These are phyloP conservation scores for Strigamia crassipes DNA, from an alignment of 2,888 invertebrate genomes.

Conservation along the genomic window DNA sequence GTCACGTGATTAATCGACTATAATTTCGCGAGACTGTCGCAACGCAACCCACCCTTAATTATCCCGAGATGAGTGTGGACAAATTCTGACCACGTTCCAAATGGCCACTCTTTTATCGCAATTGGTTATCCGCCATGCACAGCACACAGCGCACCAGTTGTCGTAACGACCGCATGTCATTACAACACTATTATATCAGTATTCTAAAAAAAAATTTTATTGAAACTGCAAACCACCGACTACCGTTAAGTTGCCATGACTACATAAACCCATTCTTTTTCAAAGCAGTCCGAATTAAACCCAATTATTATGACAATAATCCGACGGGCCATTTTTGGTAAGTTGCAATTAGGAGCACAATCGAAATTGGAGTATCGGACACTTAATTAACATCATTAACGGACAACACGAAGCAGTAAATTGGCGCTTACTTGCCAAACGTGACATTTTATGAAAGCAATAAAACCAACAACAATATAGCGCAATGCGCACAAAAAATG, in stretches of 20 bases:
- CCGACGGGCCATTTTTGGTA: conserved; percentile 24
- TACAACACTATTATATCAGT: not conserved
- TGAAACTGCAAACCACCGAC: not conserved
- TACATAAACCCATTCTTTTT: conserved; percentile 1
- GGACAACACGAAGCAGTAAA: not conserved
- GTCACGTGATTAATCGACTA: conserved; percentile 36
- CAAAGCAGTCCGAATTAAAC: not conserved
- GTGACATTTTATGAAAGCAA: conserved; percentile 36
- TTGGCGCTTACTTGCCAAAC: conserved; percentile 14
- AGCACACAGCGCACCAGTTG: not conserved
- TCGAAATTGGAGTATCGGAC: conserved; percentile 31
- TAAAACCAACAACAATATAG: conserved; percentile 24
- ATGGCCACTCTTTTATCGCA: conserved; percentile 34
- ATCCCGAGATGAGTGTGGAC: conserved; percentile 25
- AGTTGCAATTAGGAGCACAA: conserved; percentile 7
- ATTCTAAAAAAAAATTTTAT: not conserved
- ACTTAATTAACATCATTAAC: conserved; percentile 36
- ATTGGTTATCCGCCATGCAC: conserved; percentile 4
- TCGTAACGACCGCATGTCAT: not conserved
- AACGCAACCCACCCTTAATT: conserved; percentile 25
- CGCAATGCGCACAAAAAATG: not conserved
- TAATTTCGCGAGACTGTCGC: conserved; percentile 11
- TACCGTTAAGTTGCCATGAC: not conserved
- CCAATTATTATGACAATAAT: conserved; percentile 30
- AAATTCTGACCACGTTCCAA: conserved; percentile 32